Evolutionary conservation across 2,797 vertebrate genomes (phyloP).

Genomic region (Streptopelia turtur): DNA sequence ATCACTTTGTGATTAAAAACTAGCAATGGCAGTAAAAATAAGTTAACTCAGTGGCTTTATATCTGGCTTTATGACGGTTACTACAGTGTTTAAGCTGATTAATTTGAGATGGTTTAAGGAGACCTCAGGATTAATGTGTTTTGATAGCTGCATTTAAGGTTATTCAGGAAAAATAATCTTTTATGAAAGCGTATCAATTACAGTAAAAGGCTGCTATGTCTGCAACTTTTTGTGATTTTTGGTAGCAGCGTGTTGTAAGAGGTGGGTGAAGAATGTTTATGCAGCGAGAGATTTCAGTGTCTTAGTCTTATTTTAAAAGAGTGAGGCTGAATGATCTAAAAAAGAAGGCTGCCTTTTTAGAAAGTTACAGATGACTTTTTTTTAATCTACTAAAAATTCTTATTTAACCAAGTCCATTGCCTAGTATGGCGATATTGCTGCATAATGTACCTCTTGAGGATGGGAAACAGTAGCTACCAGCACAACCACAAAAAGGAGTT

Average conservation of each 20-base stretch:
- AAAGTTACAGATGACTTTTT: not conserved
- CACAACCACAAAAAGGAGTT: not conserved
- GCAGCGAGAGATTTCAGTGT: not conserved
- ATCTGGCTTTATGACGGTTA: not conserved
- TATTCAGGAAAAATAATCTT: not conserved
- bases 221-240: not conserved
- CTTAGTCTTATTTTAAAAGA: not conserved
- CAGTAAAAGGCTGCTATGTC: not conserved
- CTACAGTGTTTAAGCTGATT: not conserved
- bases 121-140: not conserved
- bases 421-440: not conserved
- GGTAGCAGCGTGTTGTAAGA: not conserved
- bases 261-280: not conserved
- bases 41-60: not conserved
- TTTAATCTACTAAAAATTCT: not conserved
- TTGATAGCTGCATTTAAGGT: not conserved
- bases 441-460: not conserved
- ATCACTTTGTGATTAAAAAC: not conserved
- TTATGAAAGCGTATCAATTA: not conserved
- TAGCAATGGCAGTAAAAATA: not conserved
- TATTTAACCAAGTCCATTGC: not conserved
- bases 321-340: not conserved
- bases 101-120: not conserved
- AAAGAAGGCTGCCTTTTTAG: not conserved
- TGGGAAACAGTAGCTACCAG: not conserved